Evolutionary conservation across 2,888 invertebrate genomes (phyloP).

Genomic region (Dermolepida albohirtum): DNA sequence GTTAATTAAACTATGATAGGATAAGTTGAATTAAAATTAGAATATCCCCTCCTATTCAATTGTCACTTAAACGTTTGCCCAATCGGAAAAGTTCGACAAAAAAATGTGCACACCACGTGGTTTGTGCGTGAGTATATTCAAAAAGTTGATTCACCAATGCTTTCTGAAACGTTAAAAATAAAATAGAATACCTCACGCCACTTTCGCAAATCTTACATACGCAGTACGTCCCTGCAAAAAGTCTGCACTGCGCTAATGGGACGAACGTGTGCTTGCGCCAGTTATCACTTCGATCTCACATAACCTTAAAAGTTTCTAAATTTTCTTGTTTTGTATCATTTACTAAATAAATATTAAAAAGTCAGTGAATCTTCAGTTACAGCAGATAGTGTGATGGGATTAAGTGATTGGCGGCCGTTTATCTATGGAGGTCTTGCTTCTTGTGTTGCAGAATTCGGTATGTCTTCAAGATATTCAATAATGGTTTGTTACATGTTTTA

Average conservation of each 20-base stretch:
- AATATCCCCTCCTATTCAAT: neutral
- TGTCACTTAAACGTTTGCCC: neutral
- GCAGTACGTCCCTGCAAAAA: conserved; percentile 32
- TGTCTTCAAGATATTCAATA: conserved; percentile 54
- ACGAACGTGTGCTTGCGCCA: conserved; percentile 42
- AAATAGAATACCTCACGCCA: conserved; percentile 26
- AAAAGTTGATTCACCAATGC: neutral
- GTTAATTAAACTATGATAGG: neutral
- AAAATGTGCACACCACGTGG: conserved; percentile 21
- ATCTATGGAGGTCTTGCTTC: conserved; percentile 95
- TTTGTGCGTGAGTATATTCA: neutral
- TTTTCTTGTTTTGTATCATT: conserved; percentile 9
- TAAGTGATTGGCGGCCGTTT: conserved; percentile 92
- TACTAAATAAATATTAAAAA: conserved; percentile 4
- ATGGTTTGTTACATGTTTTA: conserved; percentile 11
- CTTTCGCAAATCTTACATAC: conserved; percentile 13
- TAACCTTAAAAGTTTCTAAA: conserved; percentile 35
- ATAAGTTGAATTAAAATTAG: neutral
- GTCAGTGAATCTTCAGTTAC: conserved; percentile 45
- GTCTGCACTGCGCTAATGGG: conserved; percentile 35
- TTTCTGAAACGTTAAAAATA: conserved; percentile 33
- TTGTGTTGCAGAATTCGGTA: conserved; percentile 94
- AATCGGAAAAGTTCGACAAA: conserved; percentile 13
- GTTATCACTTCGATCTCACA: conserved; percentile 40
- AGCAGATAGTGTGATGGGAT: conserved; percentile 74